Base-by-base conservation (phyloP, 2,113 vertebrate genomes). In the Myanophis thanlyinensis region DNA sequence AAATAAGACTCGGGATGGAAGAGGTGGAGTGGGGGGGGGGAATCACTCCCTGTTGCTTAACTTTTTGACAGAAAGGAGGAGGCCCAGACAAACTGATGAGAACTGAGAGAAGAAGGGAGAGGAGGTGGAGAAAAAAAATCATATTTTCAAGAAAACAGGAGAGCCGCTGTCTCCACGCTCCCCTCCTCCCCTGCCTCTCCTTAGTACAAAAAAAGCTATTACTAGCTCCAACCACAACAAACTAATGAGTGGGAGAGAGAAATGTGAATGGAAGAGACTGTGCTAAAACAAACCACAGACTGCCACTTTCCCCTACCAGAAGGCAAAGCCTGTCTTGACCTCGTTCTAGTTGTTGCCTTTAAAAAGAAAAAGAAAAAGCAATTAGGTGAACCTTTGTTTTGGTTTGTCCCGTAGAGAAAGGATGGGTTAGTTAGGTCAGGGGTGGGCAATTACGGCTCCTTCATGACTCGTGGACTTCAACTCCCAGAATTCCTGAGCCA, bases 141-240 rank as follows among this genome's bases (percentile, higher is more conserved):
- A 93, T 93, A 93, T 94, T 96, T 93, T 96, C 85, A 27, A 13
- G 94, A 90, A 95, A 96, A 97, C 96, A 96, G 95, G 93, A 85
- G 89, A 87, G 94, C 95, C 1, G 95, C 97, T 96, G 96, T 97
- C 94, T 96, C 73, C 23, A 35, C 0, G 0, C 84, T 51, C 62
- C 80, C 90, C n/a, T 0, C 88, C 91, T 93, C 91, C 92, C 91
- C 93, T 93, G 91, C 91, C 96, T 54, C 1, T 93, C 88, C 46
- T 49, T 7, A 0, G 91, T 94, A 97, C 97, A 96, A 96, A 97
- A 97, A 95, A 96, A 27, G 85, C 96, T 91, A 90, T 96, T 95
- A 93, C 97, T 94, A 67, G 93, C 56, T 93, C 91, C 1, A 53
- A 93, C 95, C 95, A 94, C 86, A 67, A 94, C 95, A 95, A 95